Evolutionary conservation across 2,113 vertebrate genomes (phyloP).

Genomic region (Anarrhichthys ocellatus): DNA sequence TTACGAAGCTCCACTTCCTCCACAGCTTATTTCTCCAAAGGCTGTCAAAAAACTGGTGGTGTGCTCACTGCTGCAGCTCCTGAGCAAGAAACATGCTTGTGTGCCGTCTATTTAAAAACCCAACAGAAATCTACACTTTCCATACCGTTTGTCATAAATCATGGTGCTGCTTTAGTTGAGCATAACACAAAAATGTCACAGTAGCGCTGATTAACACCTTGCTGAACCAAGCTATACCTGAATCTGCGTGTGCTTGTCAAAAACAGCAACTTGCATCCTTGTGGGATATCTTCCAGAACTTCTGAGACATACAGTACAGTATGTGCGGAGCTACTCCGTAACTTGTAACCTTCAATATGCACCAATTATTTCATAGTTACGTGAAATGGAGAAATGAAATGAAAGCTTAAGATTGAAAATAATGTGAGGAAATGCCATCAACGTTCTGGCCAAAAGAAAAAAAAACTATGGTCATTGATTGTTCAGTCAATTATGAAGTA

Average conservation of each 20-base stretch:
- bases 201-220: slow-evolving; percentile 3
- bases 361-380: not conserved
- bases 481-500: not conserved
- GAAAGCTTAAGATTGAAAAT: not conserved
- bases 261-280: slow-evolving; percentile 28
- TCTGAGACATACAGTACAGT: slow-evolving; percentile 2
- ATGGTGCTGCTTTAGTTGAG: slow-evolving; percentile 6
- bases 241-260: slow-evolving; percentile 13
- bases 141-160: not conserved
- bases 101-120: not conserved
- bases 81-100: not conserved
- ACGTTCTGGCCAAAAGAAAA: too few relatives aligned
- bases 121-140: slow-evolving; percentile 10
- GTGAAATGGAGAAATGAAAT: not conserved
- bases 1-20: not conserved
- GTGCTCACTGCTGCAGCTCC: not conserved
- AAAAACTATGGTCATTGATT: not conserved
- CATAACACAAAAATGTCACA: slow-evolving; percentile 7
- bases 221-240: slow-evolving; percentile 11
- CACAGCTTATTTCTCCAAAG: not conserved
- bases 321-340: not conserved
- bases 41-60: not conserved
- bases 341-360: not conserved
- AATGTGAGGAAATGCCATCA: not conserved
- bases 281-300: slow-evolving; percentile 4